These are phyloP conservation scores for Aphidius colemani DNA, from an alignment of 2,888 invertebrate genomes.

Conservation along the genomic window DNA sequence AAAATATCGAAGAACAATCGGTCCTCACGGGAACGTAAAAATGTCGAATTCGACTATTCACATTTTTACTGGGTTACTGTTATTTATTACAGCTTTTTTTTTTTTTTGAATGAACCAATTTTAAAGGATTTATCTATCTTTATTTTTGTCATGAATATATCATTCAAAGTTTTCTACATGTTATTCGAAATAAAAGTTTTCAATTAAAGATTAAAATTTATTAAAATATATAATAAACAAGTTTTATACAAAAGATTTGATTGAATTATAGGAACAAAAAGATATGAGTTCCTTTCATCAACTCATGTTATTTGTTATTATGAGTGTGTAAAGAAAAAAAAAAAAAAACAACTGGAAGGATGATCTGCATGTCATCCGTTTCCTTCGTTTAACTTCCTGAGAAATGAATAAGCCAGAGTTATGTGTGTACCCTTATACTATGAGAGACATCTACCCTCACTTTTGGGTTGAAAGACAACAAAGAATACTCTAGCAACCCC, in stretches of 20 bases:
- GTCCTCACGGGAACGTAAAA: conserved; percentile 51
- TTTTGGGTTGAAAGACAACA: conserved; percentile 40
- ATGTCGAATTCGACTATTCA: conserved; percentile 27
- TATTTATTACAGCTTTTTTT: conserved; percentile 10
- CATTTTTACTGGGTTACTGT: conserved; percentile 6
- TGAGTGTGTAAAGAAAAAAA: background rate
- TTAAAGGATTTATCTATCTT: too few species aligned
- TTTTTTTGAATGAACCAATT: background rate
- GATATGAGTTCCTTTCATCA: background rate
- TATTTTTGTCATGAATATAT: too few species aligned
- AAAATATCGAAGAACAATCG: conserved; percentile 42
- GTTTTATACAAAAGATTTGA: conserved; percentile 11
- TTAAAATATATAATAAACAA: background rate
- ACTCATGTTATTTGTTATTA: background rate
- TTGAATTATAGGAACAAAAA: conserved; percentile 8
- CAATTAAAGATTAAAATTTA: too few species aligned
- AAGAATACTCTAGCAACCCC: conserved; percentile 28
- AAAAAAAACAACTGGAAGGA: conserved; percentile 22
- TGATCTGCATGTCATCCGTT: conserved; percentile 46
- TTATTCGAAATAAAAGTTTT: too few species aligned
- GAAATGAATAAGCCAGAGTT: conserved; percentile 57
- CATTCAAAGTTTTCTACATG: too few species aligned
- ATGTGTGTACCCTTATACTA: conserved; percentile 48
- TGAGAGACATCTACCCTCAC: conserved; percentile 46
- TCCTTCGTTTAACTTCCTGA: conserved; percentile 55